Base-by-base conservation (phyloP, 1,140 invertebrate genomes). In the Cylas formicarius region DNA sequence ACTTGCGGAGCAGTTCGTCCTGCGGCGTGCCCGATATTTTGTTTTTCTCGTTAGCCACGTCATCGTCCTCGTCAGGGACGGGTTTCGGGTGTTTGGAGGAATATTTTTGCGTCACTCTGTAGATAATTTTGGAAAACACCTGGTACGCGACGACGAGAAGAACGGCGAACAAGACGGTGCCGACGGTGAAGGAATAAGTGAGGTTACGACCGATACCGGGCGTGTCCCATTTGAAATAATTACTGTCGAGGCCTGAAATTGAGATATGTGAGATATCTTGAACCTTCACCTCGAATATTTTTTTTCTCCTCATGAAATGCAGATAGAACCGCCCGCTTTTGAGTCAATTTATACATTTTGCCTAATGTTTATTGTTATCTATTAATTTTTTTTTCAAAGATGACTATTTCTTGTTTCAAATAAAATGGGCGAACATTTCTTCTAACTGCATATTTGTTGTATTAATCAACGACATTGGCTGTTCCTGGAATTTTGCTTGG, bases 141-240 rank as follows among this genome's bases (percentile, higher is more conserved):
- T 66, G 61, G 48, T 71, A 73, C 51, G 75, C 74, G 3, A 67
- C 48, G 4, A 65, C 28, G 44, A 74, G 57, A 1, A 75, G 50
- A 4, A 68, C n/a, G 0, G 48, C 13, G 60, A 70, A 69, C 2
- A 72, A 39, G 1, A 69, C 11, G 4, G 54, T 29, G 13, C 69
- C 64, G 16, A 62, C 53, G 2, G 56, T 4, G 3, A 68, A 11
- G 50, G 69, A 68, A 40, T 59, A 63, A 0, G 63, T 19, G 6
- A 75, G 27, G 38, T 75, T 73, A 13, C 67, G 58, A 17, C 68
- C 41, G 2, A 73, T 60, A 14, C 74, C 74, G 1, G 72, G 72
- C 18, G 62, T 57, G 29, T 68, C 58, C 69, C 71, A 73, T 8
- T 67, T 61, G 36, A 67, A 73, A 48, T 68, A 69, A 8, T 68